phyloP scores from a whole-genome alignment of 2,113 vertebrate genomes.

The Octodon degus region DNA sequence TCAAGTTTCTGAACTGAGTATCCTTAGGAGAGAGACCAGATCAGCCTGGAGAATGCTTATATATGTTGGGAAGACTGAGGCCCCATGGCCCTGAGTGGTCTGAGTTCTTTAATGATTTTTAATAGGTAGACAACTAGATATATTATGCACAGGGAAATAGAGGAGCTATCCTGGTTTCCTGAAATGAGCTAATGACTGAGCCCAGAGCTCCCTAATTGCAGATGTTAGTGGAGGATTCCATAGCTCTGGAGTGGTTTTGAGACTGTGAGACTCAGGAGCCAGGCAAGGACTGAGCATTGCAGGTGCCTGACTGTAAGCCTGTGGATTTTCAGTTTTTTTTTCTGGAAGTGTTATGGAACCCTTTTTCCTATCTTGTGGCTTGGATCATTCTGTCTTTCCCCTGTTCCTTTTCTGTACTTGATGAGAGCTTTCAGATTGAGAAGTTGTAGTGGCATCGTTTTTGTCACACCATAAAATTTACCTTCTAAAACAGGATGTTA shows the following conservation, averaged over 20 bases:
- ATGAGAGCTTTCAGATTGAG: neutral
- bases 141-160: neutral
- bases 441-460: neutral
- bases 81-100: neutral
- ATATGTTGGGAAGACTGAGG: neutral
- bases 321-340: neutral
- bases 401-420: neutral
- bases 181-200: neutral
- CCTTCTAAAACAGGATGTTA: neutral
- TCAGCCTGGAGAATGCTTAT: neutral
- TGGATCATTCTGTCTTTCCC: neutral
- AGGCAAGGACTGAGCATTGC: neutral
- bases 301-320: neutral
- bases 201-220: neutral
- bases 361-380: neutral
- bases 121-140: neutral
- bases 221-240: rapidly evolving
- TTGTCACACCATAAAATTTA: conserved; percentile 4
- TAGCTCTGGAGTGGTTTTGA: neutral
- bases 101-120: neutral
- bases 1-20: neutral
- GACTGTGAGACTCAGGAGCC: neutral
- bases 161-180: neutral
- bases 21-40: neutral
- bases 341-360: neutral